Percentiles rank a stretch among this genome's conserved stretches.
Evolutionary conservation across 1,140 invertebrate genomes (phyloP).

Genomic region (Formica selysi): DNA sequence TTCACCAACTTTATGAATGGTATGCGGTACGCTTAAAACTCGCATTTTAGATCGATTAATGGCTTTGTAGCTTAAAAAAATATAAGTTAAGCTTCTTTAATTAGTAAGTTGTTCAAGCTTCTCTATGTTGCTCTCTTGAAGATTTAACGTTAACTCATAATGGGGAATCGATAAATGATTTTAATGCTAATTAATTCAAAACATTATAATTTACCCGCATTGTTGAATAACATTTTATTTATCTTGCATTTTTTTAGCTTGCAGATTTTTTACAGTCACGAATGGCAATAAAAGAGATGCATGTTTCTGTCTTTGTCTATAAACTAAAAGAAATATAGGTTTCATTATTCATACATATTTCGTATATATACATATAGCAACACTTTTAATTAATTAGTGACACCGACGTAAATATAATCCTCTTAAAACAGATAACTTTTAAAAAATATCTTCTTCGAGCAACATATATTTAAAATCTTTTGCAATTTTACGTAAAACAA

Average conservation of each 20-base stretch:
- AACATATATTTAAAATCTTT: background rate
- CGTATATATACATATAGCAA: background rate
- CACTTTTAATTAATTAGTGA: constrained; percentile 32
- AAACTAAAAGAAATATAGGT: background rate
- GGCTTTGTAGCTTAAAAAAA: background rate
- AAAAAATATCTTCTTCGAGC: background rate
- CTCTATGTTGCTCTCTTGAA: background rate
- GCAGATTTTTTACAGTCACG: background rate
- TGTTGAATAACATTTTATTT: background rate
- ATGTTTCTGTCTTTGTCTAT: background rate
- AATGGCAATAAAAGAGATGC: background rate
- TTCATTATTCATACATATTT: background rate
- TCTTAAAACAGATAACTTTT: background rate
- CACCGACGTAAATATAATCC: background rate
- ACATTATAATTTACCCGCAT: background rate
- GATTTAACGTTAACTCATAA: background rate
- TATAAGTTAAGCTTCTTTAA: background rate
- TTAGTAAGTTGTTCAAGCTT: background rate
- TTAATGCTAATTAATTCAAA: background rate
- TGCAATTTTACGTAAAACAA: background rate
- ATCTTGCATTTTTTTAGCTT: background rate
- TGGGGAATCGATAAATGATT: background rate
- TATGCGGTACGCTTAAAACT: background rate
- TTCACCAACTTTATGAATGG: background rate
- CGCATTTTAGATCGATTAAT: background rate